These are phyloP conservation scores for Drosophila pseudoananassae DNA, from an alignment of 1,140 invertebrate genomes.

Conservation along the genomic window DNA sequence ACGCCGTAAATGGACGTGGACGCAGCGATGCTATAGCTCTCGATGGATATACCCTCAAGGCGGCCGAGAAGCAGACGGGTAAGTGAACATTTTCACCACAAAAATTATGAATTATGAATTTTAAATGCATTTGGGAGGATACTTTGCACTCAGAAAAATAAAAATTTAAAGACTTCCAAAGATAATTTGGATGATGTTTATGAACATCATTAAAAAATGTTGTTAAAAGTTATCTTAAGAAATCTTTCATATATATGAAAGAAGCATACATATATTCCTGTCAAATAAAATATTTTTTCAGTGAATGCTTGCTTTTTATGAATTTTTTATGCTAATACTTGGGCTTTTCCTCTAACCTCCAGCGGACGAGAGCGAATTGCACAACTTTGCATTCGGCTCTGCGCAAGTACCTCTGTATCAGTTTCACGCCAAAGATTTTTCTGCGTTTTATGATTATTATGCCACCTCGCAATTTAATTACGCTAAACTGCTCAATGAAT, in stretches of 20 bases:
- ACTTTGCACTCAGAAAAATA: slow-evolving; percentile 19
- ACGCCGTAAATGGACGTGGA: slow-evolving; percentile 87
- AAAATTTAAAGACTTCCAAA: neutral
- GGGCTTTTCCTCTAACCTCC: neutral
- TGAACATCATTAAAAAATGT: too few species aligned
- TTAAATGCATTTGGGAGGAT: slow-evolving; percentile 33
- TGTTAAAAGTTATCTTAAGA: too few species aligned
- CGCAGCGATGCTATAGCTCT: slow-evolving; percentile 86
- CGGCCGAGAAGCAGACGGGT: slow-evolving; percentile 93
- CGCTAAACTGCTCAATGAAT: slow-evolving; percentile 81
- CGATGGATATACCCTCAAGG: slow-evolving; percentile 89
- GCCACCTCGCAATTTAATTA: slow-evolving; percentile 74
- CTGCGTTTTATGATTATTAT: slow-evolving; percentile 57
- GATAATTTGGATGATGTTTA: neutral
- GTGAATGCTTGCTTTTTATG: slow-evolving; percentile 44
- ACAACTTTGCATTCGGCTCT: slow-evolving; percentile 52
- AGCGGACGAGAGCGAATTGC: slow-evolving; percentile 25
- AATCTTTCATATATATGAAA: neutral
- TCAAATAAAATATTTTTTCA: neutral
- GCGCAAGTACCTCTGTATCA: slow-evolving; percentile 20
- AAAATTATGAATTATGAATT: slow-evolving; percentile 45
- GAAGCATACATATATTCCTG: too few species aligned
- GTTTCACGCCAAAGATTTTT: slow-evolving; percentile 24
- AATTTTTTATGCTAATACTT: slow-evolving; percentile 64
- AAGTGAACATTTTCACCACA: slow-evolving; percentile 72